A percentile compares a stretch with the other conserved stretches of the same genome.
phyloP scores from a whole-genome alignment of 2,113 vertebrate genomes.

The Leptocoma aspasia region DNA sequence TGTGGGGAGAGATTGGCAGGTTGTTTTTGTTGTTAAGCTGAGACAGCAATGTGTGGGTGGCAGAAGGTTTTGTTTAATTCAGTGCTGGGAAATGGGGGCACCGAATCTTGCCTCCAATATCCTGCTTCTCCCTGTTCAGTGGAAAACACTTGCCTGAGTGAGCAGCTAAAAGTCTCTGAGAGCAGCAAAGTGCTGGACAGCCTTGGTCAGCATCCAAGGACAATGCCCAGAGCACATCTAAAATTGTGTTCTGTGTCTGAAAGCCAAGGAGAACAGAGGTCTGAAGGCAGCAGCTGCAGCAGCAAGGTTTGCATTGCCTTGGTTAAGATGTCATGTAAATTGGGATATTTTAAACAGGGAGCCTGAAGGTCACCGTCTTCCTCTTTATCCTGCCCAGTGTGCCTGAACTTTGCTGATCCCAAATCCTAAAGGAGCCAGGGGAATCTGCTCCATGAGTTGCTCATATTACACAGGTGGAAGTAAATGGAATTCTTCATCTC shows the following conservation, averaged over 20 bases:
- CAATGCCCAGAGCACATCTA: not conserved
- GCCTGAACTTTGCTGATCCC: not conserved
- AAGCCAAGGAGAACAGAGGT: not conserved
- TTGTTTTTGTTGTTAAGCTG: conserved; percentile 45
- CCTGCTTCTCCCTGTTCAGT: not conserved
- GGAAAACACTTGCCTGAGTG: not conserved
- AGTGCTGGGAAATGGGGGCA: not conserved
- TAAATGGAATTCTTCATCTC: not conserved
- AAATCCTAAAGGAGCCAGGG: not conserved
- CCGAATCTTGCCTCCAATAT: not conserved
- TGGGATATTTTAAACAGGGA: not conserved
- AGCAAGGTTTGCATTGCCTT: not conserved
- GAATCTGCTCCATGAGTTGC: not conserved
- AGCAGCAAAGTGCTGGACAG: not conserved
- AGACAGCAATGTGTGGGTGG: conserved; percentile 20
- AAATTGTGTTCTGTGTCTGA: not conserved
- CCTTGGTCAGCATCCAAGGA: not conserved
- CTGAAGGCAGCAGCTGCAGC: not conserved
- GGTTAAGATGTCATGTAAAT: not conserved
- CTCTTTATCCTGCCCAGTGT: not conserved
- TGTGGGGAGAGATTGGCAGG: conserved; percentile 38
- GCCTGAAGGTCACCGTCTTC: not conserved
- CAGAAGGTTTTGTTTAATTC: not conserved
- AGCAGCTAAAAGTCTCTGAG: not conserved
- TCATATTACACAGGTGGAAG: not conserved